A percentile compares a stretch with the other conserved stretches of the same genome.
These are phyloP conservation scores for Acleris cristana DNA, from an alignment of 2,888 invertebrate genomes.

Conservation along the genomic window DNA sequence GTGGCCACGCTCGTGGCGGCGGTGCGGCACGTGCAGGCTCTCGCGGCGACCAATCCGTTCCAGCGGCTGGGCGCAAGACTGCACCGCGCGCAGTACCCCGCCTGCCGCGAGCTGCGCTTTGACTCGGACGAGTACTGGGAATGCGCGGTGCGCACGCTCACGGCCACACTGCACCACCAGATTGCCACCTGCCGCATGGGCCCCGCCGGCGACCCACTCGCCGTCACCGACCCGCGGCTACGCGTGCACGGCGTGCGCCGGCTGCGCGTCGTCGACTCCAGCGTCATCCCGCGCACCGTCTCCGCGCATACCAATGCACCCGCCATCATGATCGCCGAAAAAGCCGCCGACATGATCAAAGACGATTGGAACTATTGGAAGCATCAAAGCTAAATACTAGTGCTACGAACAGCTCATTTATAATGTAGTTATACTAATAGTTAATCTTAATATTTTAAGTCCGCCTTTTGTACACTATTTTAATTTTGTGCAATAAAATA, in stretches of 20 bases:
- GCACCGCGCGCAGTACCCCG: conserved; percentile 77
- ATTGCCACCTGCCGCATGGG: conserved; percentile 90
- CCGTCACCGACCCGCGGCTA: conserved; percentile 86
- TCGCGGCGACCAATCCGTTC: conserved; percentile 84
- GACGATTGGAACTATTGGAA: conserved; percentile 76
- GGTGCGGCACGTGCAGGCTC: conserved; percentile 84
- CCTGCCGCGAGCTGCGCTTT: conserved; percentile 75
- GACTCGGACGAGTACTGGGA: conserved; percentile 88
- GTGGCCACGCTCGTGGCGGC: conserved; percentile 84
- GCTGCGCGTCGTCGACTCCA: conserved; percentile 87
- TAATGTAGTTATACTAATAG: too few species aligned
- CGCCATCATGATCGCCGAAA: conserved; percentile 88
- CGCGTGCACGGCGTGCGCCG: conserved; percentile 84
- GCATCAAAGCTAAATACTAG: neutral
- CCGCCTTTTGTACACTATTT: too few species aligned
- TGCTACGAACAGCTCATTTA: too few species aligned
- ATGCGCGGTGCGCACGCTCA: conserved; percentile 85
- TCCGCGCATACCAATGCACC: conserved; percentile 88
- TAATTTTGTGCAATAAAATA: too few species aligned
- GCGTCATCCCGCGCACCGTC: conserved; percentile 86
- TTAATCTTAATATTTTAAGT: too few species aligned
- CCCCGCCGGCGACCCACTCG: conserved; percentile 81
- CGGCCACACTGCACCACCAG: conserved; percentile 86
- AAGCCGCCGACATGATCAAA: conserved; percentile 87
- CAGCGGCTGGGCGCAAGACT: conserved; percentile 81